Base-by-base conservation (phyloP, 2,113 vertebrate species). In the Psophia crepitans region DNA sequence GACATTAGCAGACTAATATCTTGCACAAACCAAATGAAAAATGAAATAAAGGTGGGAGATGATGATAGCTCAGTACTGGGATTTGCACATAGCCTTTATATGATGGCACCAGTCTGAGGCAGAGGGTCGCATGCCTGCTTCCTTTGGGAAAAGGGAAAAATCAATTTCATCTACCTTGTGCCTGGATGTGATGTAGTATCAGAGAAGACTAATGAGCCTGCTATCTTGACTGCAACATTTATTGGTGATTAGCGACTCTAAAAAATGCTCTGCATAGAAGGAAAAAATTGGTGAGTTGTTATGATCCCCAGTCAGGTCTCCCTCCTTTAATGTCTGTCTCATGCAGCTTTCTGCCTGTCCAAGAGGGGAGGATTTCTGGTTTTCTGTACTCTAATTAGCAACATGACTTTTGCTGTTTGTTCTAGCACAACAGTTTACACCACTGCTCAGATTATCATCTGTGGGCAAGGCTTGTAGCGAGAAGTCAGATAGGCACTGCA, bases 161-260 rank as follows among this genome's bases (percentile, higher is more conserved):
- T 85, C 91, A 23, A 63, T 94, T 69, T 39, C 49, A 10, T 75
- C 77, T n/a, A 2, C 74, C 77, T 43, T 19, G 64, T 82, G 63
- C 41, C 48, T 85, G 71, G 6, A 3, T 84, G 63, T 48, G 87
- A 17, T 76, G 61, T 1, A 8, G 37, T 4, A 33, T 30, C 81
- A 80, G 66, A 49, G 77, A 78, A 96, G 87, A 96, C 32, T 73
- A 22, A 93, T 65, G 87, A 93, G 70, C 35, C 70, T 87, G 48
- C 74, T 94, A 11, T 39, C 64, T 30, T 58, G 79, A 48, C 56
- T 49, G 69, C 68, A 78, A 44, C 37, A 5, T 85, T 87, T 60
- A 53, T 41, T 61, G 78, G 74, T 87, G 93, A 90, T 93, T 30
- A 76, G 93, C 82, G 77, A 68, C 81, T 91, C 68, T 28, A 2